Conservation (phyloP, 2,113 vertebrate genomes). For the Gorsachius goisagi region DNA sequence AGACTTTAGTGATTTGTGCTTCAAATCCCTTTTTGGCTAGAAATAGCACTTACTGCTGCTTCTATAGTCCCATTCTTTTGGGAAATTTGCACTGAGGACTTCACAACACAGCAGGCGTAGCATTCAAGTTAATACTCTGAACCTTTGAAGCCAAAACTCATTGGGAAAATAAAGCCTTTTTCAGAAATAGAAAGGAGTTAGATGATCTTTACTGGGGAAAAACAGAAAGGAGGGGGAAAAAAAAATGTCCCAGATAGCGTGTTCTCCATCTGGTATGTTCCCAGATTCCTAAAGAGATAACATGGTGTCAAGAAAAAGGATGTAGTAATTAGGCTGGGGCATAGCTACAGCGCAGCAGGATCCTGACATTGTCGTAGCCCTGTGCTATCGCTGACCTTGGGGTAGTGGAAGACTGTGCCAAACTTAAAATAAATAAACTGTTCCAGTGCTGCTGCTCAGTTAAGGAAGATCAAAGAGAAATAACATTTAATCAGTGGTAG, state of each 20-base stretch:
- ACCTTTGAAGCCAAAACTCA: background rate
- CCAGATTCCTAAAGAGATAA: conserved; percentile 39
- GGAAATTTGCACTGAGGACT: background rate
- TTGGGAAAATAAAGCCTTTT: background rate
- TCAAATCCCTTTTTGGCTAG: conserved; percentile 23
- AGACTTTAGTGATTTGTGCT: background rate
- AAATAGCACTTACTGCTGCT: conserved; percentile 11
- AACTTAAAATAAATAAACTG: conserved; percentile 30
- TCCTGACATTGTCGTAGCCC: background rate
- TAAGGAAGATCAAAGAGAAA: conserved; percentile 32
- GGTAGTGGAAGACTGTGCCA: background rate
- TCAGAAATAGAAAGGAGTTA: conserved; percentile 7
- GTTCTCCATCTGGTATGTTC: conserved; percentile 27
- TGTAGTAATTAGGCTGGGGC: conserved; percentile 23
- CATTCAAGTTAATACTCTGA: conserved; percentile 16
- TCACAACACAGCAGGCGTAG: background rate
- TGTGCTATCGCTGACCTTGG: conserved; percentile 6
- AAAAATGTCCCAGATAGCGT: background rate
- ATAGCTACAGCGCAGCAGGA: background rate
- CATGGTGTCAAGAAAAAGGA: background rate
- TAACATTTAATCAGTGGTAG: background rate
- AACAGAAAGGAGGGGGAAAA: background rate
- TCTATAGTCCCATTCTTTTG: background rate
- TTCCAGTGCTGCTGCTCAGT: background rate
- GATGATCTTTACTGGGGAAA: background rate